Conservation (phyloP, 2,888 invertebrate genomes). For the Pollenia angustigena region DNA sequence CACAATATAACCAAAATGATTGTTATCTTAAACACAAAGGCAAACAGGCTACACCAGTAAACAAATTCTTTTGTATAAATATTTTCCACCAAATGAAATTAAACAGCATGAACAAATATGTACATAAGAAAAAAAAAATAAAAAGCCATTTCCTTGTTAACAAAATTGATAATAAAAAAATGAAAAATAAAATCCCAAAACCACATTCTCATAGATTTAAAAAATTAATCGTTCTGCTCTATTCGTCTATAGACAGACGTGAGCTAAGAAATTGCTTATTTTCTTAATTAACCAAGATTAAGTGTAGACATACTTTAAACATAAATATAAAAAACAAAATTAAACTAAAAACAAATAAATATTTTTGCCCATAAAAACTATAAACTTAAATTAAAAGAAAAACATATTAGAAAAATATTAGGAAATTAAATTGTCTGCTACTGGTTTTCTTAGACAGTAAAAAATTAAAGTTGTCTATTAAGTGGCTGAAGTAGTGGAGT, state of each 20-base stretch:
- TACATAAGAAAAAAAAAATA: conserved; percentile 34
- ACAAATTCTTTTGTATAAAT: conserved; percentile 20
- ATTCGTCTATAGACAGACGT: conserved; percentile 44
- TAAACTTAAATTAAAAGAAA: conserved; percentile 12
- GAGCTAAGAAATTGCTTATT: conserved; percentile 56
- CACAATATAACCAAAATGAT: conserved; percentile 9
- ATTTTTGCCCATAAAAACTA: conserved; percentile 30
- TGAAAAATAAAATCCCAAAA: conserved; percentile 28
- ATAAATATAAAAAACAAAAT: not conserved
- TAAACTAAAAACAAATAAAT: conserved; percentile 41
- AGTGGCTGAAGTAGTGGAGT: not conserved
- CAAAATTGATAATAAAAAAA: conserved; percentile 21
- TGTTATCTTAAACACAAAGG: conserved; percentile 25
- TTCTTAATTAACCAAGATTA: conserved; percentile 60
- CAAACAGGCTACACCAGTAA: conserved; percentile 25
- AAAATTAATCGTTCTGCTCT: conserved; percentile 61
- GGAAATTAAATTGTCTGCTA: conserved; percentile 54
- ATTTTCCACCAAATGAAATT: conserved; percentile 47
- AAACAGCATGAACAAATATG: conserved; percentile 64
- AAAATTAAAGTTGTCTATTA: conserved; percentile 18
- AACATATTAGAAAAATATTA: conserved; percentile 22
- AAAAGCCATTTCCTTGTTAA: conserved; percentile 62
- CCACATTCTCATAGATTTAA: conserved; percentile 60
- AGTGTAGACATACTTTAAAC: conserved; percentile 45
- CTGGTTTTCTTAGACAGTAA: conserved; percentile 19